Conservation (phyloP, 37 sponge, comb jelly and placozoan genomes). For the Amphimedon queenslandica region DNA sequence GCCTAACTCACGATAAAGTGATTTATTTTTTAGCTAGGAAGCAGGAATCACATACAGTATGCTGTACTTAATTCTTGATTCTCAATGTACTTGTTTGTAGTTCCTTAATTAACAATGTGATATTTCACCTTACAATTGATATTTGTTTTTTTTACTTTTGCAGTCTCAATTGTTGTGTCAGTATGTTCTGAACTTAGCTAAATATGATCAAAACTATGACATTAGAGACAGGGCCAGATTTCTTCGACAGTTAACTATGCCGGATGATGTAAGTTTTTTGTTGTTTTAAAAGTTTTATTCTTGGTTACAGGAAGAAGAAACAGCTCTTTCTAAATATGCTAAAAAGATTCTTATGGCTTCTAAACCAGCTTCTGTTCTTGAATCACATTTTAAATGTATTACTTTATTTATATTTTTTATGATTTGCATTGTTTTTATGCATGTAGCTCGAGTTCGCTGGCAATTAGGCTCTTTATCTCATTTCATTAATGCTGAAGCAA, state of each 20-base stretch:
- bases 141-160: neutral
- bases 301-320: conserved; percentile 18
- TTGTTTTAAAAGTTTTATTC: neutral
- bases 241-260: conserved; percentile 74
- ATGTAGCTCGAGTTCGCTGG: conserved; percentile 72
- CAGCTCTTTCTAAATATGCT: conserved; percentile 91
- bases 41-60: no score
- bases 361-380: conserved; percentile 93
- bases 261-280: conserved; percentile 39
- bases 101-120: neutral
- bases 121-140: neutral
- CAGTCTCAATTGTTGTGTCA: conserved; percentile 85
- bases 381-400: conserved; percentile 81
- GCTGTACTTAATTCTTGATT: neutral
- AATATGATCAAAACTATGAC: conserved; percentile 98
- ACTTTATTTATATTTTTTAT: neutral
- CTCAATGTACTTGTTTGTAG: neutral
- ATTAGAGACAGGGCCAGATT: conserved; percentile 94
- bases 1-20: no score
- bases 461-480: conserved; percentile 94
- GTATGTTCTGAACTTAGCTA: conserved; percentile 92
- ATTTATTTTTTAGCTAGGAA: no score
- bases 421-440: neutral
- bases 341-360: conserved; percentile 94
- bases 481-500: conserved; percentile 71